Conservation (phyloP, 2,113 vertebrate species). For the Ceuthmochares aereus region DNA sequence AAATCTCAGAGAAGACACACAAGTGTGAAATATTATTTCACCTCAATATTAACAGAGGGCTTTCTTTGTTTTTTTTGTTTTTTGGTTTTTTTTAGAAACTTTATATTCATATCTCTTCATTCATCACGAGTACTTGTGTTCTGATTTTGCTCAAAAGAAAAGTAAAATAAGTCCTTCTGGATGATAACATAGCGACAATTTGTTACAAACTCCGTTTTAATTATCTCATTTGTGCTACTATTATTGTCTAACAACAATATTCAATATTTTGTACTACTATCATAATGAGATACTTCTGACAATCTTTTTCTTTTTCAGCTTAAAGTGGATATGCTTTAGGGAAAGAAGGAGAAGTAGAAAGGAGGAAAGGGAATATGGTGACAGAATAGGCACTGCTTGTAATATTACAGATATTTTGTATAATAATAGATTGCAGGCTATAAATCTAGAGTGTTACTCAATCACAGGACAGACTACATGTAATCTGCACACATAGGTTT, state of each 20-base stretch:
- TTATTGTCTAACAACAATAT: not conserved
- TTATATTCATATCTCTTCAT: not conserved
- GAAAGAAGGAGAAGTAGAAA: not conserved
- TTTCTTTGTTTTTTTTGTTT: accelerated
- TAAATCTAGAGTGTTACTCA: not conserved
- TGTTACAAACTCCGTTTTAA: not conserved
- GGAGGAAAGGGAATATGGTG: not conserved
- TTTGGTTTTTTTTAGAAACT: not conserved
- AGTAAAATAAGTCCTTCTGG: not conserved
- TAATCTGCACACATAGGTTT: not conserved
- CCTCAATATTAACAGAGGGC: not conserved
- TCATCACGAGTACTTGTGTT: not conserved
- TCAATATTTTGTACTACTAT: not conserved
- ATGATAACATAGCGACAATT: not conserved
- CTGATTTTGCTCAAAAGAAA: not conserved
- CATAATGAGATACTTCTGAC: not conserved
- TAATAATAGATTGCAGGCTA: not conserved
- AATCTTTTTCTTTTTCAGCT: not conserved
- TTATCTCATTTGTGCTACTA: not conserved
- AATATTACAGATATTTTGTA: not conserved
- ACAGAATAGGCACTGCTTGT: not conserved
- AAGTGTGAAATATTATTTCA: not conserved
- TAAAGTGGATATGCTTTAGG: accelerated
- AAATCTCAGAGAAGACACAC: not conserved
- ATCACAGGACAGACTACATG: not conserved